Conservation (phyloP, 2,888 invertebrate genomes). For the Silvanus unidentatus region DNA sequence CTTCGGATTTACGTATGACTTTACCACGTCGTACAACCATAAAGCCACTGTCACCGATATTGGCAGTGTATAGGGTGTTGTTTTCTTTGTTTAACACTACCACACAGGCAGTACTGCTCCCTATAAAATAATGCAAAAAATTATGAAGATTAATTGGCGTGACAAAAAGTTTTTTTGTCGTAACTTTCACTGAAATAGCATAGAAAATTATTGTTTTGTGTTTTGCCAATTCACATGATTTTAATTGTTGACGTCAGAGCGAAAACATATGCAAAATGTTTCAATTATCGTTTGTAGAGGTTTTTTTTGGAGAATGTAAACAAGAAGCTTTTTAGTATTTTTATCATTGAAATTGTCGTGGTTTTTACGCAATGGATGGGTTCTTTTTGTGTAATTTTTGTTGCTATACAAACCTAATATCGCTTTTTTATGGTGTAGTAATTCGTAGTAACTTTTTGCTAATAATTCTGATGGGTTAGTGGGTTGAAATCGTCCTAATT, state of each 20-base stretch:
- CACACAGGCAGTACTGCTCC: constrained; percentile 97
- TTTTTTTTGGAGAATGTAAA: no score
- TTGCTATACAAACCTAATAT: no score
- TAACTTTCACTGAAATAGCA: no score
- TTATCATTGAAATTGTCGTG: no score
- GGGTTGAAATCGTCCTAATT: constrained; percentile 81
- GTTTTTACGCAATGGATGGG: no score
- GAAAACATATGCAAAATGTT: no score
- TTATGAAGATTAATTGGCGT: not conserved
- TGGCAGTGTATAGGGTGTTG: constrained; percentile 88
- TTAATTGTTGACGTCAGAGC: no score
- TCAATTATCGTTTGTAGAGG: no score
- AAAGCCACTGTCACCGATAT: constrained; percentile 98
- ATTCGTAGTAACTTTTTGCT: constrained; percentile 86
- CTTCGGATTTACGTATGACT: constrained; percentile 87
- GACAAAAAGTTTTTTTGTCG: no score
- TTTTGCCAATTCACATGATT: no score
- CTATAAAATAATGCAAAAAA: constrained; percentile 48
- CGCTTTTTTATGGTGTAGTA: constrained; percentile 85
- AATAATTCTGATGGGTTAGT: constrained; percentile 82
- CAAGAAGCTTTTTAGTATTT: no score
- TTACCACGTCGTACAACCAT: constrained; percentile 83
- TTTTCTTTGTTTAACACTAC: constrained; percentile 88
- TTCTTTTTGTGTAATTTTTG: no score
- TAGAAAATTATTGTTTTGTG: not conserved